These are phyloP conservation scores for Oreochromis spilurus DNA, from an alignment of 2,113 vertebrate genomes.

Conservation along the genomic window DNA sequence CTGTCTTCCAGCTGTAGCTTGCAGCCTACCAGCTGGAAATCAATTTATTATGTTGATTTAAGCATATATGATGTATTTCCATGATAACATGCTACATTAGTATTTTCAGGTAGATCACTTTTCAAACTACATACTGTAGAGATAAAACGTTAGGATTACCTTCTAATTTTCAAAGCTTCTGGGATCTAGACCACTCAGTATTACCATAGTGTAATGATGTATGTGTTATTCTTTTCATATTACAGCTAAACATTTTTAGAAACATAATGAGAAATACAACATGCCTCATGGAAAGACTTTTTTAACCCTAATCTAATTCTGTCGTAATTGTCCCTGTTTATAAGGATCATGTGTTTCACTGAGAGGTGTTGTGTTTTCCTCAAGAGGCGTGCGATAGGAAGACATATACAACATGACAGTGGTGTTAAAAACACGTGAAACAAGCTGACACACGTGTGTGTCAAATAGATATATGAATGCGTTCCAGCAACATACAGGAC, in stretches of 20 bases:
- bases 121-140: neutral
- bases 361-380: neutral
- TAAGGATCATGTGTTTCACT: neutral
- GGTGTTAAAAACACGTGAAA: neutral
- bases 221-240: neutral
- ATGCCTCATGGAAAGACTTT: neutral
- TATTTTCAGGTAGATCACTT: neutral
- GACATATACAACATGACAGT: neutral
- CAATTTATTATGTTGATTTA: neutral
- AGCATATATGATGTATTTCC: neutral
- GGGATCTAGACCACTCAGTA: neutral
- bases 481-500: neutral
- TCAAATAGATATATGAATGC: fast-evolving
- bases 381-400: neutral
- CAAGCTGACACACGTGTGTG: neutral
- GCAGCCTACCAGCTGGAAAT: neutral
- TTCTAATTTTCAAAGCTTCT: neutral
- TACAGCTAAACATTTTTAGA: neutral
- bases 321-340: neutral
- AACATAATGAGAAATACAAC: neutral
- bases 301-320: neutral
- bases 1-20: neutral
- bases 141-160: neutral
- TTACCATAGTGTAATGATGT: neutral
- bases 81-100: neutral